Evolutionary conservation across 2,797 vertebrate genomes (phyloP), one percentile per base, ranked within the genome.

Genomic region (Apogon talboti): DNA sequence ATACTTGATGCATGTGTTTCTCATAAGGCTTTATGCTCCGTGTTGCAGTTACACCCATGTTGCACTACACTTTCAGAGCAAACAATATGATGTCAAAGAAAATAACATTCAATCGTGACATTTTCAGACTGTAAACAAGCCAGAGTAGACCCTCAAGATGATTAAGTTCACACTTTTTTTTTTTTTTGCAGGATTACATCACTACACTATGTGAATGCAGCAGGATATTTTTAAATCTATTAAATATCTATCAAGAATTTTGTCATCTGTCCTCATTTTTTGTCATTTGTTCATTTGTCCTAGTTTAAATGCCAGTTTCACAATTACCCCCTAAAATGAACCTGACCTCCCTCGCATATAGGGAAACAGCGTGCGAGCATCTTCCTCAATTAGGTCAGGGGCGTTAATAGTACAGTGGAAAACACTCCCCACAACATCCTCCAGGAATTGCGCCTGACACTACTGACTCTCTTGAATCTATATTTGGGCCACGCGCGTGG

Each of bases 381-480:
- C 81, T 56, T 88, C 71, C 76, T 82, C 87, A 91, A 91, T 91
- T 92, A 91, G 91, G 90, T 92, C 90, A 92, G 90, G 86, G 89
- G 87, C 89, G 60, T 87, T 91, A 87, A 89, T 88, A 87, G 86
- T 76, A 86, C 82, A 65, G 85, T 58, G 79, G 82, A 90, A 87
- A 83, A 71, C 83, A 74, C 81, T 89, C 81, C 76, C 65, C 80
- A 79, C 87, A 84, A 85, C 85, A 86, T 92, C 90, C 90, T 91
- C 85, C 79, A 90, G 90, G 88, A 92, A 90, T 92, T 89, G 82
- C 11, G 69, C 63, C 81, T 90, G 90, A 90, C 89, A 92, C 86
- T 63, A 81, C 84, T 86, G 89, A 88, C 88, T 91, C 85, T 82
- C 80, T 85, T 79, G 85, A 82, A 88, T 89, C 88, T 92, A 88